Base-by-base conservation (phyloP, 2,888 invertebrate genomes). In the Rhodophaea formosa region DNA sequence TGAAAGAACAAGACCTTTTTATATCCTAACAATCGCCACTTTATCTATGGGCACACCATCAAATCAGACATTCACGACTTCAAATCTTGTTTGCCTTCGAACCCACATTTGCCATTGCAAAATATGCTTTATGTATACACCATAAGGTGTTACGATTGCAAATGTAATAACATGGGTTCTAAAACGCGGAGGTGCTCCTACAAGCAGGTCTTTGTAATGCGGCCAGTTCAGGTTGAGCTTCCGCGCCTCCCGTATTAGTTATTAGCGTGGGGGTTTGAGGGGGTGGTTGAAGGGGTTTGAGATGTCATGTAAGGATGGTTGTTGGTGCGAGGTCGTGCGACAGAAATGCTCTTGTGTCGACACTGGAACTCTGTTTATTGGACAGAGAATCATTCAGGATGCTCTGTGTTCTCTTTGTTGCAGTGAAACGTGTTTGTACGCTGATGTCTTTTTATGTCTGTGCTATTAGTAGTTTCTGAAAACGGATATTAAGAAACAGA, bases 311-410 rank as follows among this genome's bases (percentile, higher is more conserved):
- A 68, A 67, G 43, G 61, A 42, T 82, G 83, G 88, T 77, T 79
- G 65, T 67, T 60, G 69, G 72, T 65, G 69, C 86, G 88, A 87
- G 88, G 87, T 81, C 86, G 81, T 68, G 79, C 77, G 84, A 89
- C 88, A 88, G 84, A 85, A 82, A 77, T 72, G 81, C 75, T 86
- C 84, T 86, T 86, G 83, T 87, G 77, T 78, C 78, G 80, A 80
- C 79, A 84, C 88, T 89, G 86, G 79, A 82, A 86, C 85, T 81
- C 86, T 89, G 88, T 88, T 45, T 88, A 83, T 84, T 79, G 82
- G 85, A 88, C 86, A 88, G 86, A 78, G 77, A 67, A 75, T 74
- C 84, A 83, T 87, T 88, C 79, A 86, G 79, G 73, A 68, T 72
- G 75, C 72, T 84, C 79, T 77, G 82, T 82, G 72, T 77, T 76